phyloP scores from a whole-genome alignment of 2,888 invertebrate species.

The Chrysolina americana region DNA sequence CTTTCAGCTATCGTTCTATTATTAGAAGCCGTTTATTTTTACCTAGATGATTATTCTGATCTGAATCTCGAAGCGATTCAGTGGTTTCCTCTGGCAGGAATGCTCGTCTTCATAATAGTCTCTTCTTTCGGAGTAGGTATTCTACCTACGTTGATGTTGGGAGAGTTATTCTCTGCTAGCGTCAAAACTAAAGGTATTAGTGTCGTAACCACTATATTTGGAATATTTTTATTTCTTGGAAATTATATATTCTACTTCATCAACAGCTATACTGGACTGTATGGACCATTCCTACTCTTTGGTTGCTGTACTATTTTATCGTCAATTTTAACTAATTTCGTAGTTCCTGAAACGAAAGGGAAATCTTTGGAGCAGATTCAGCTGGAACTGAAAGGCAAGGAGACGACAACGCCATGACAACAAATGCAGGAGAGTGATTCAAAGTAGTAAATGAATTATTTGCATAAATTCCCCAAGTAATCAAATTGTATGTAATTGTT shows the following conservation, averaged over 20 bases:
- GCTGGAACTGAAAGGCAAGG: constrained; percentile 44
- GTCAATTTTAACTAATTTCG: constrained; percentile 56
- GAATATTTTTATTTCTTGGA: constrained; percentile 51
- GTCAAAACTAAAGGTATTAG: constrained; percentile 61
- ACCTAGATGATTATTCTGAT: constrained; percentile 46
- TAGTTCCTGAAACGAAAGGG: constrained; percentile 65
- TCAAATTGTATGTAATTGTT: too few relatives aligned
- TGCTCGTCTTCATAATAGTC: constrained; percentile 56
- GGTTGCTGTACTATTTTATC: constrained; percentile 54
- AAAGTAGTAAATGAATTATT: too few relatives aligned
- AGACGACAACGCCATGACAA: too few relatives aligned
- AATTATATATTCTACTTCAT: constrained; percentile 62
- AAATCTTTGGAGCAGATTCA: constrained; percentile 66
- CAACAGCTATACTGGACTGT: constrained; percentile 58
- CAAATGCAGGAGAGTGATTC: not conserved
- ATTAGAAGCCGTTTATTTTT: constrained; percentile 56
- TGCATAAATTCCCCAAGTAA: too few relatives aligned
- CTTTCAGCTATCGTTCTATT: constrained; percentile 53
- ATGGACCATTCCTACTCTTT: constrained; percentile 62
- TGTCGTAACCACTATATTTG: constrained; percentile 58
- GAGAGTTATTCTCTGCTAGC: constrained; percentile 61
- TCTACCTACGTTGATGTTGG: constrained; percentile 59
- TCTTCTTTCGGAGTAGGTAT: constrained; percentile 58
- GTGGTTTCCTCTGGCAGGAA: constrained; percentile 62
- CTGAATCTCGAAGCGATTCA: constrained; percentile 50